Percentiles rank a stretch among this genome's conserved stretches.
These are phyloP conservation scores for Myathropa florea DNA, from an alignment of 2,888 invertebrate species.

Conservation along the genomic window DNA sequence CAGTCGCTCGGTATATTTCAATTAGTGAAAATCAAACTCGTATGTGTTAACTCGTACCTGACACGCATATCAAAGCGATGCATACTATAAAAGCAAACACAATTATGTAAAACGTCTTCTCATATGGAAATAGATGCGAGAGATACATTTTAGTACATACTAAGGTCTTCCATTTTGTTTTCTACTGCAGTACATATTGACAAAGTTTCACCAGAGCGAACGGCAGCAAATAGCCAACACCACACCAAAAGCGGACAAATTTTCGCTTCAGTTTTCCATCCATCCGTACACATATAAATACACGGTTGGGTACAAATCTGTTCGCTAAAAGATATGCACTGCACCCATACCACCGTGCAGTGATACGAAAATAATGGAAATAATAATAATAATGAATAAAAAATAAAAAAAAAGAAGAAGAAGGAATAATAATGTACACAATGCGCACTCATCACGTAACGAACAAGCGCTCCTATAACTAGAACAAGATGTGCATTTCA, in stretches of 20 bases:
- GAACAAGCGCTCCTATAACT: conserved; percentile 66
- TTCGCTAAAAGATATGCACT: conserved; percentile 52
- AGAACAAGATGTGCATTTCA: conserved; percentile 71
- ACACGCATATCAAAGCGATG: conserved; percentile 34
- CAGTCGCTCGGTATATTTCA: background rate
- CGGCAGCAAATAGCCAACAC: conserved; percentile 27
- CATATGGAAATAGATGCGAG: background rate
- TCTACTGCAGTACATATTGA: conserved; percentile 35
- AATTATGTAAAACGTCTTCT: conserved; percentile 19
- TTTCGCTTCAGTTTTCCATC: conserved; percentile 54
- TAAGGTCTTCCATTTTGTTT: conserved; percentile 45
- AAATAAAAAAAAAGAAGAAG: conserved; percentile 25
- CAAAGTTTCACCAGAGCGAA: conserved; percentile 56
- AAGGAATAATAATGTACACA: conserved; percentile 62
- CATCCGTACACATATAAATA: background rate
- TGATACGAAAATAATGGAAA: conserved; percentile 66
- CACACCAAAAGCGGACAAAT: conserved; percentile 60
- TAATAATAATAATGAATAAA: conserved; percentile 45
- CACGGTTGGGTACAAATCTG: conserved; percentile 46
- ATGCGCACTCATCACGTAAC: conserved; percentile 53
- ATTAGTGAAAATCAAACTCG: conserved; percentile 29
- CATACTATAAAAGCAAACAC: conserved; percentile 23
- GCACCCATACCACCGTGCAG: conserved; percentile 48
- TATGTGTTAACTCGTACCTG: conserved; percentile 24
- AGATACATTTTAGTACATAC: conserved; percentile 4